Evolutionary conservation across 2,888 invertebrate species (phyloP).

Genomic region (Papilio demoleus): DNA sequence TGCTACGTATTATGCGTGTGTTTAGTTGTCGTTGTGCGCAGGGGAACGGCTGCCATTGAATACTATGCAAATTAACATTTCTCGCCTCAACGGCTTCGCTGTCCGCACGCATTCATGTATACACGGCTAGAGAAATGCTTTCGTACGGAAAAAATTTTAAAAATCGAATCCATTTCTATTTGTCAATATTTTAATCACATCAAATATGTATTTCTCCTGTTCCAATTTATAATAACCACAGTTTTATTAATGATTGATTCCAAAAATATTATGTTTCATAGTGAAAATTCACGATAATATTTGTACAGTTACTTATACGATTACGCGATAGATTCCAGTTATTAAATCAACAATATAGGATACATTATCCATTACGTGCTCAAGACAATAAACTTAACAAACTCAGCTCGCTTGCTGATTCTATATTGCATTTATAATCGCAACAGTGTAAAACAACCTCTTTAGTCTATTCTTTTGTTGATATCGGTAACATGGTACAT

Average conservation of each 20-base stretch:
- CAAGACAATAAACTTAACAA: constrained; percentile 4
- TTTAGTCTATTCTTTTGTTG: background rate
- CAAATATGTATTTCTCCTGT: background rate
- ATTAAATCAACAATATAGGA: constrained; percentile 3
- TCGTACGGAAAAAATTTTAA: background rate
- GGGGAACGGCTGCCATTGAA: constrained; percentile 48
- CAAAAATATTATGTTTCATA: too few species aligned
- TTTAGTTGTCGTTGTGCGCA: constrained; percentile 34
- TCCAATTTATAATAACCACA: too few species aligned
- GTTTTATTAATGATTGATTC: too few species aligned
- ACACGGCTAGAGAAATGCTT: constrained; percentile 29
- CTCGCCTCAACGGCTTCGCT: constrained; percentile 35
- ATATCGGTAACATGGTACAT: constrained; percentile 30
- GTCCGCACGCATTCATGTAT: constrained; percentile 33
- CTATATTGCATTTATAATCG: background rate
- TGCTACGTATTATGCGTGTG: constrained; percentile 22
- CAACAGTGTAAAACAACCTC: background rate
- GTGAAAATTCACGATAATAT: background rate
- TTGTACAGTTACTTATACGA: background rate
- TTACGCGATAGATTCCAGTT: constrained; percentile 5
- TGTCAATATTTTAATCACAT: too few species aligned
- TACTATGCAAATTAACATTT: constrained; percentile 48
- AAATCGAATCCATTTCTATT: background rate
- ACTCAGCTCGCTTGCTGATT: background rate
- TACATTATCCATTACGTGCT: background rate